A percentile compares a stretch with the other conserved stretches of the same genome.
Evolutionary conservation across 2,113 vertebrate species (phyloP).

Genomic region (Oncorhynchus masou): DNA sequence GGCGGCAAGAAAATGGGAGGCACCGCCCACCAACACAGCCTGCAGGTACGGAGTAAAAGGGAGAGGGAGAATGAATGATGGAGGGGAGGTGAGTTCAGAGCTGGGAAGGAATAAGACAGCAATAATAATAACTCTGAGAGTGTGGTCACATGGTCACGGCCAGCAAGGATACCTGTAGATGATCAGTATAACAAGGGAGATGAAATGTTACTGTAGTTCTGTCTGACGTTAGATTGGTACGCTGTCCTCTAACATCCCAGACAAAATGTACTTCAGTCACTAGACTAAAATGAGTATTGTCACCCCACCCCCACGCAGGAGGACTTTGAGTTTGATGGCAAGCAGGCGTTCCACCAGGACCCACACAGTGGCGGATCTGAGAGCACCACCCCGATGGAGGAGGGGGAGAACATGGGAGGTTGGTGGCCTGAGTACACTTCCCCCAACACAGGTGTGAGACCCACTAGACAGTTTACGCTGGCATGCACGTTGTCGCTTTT

Average conservation of each 20-base stretch:
- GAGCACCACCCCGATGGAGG: constrained; percentile 77
- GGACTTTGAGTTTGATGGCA: constrained; percentile 79
- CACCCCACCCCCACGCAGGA: constrained; percentile 65
- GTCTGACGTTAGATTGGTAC: too few species aligned
- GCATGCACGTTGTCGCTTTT: constrained; percentile 77
- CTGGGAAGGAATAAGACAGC: too few species aligned
- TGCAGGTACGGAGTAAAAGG: constrained; percentile 73
- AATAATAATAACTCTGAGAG: too few species aligned
- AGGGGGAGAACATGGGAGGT: constrained; percentile 95
- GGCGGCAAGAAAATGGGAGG: constrained; percentile 73
- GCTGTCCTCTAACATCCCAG: too few species aligned
- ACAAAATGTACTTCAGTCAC: too few species aligned
- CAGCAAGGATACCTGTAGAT: too few species aligned
- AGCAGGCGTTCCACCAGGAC: constrained; percentile 73
- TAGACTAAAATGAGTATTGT: background rate
- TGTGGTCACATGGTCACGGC: too few species aligned
- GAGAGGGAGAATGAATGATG: background rate
- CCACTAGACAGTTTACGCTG: constrained; percentile 77
- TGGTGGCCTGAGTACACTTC: constrained; percentile 93
- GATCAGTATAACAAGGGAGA: background rate
- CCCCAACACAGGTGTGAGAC: constrained; percentile 87
- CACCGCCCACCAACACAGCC: constrained; percentile 69
- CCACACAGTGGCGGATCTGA: constrained; percentile 64
- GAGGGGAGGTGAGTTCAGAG: too few species aligned
- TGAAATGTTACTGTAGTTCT: background rate